Evolutionary conservation across 2,113 vertebrate species (phyloP).

Genomic region (Pycnonotus jocosus): DNA sequence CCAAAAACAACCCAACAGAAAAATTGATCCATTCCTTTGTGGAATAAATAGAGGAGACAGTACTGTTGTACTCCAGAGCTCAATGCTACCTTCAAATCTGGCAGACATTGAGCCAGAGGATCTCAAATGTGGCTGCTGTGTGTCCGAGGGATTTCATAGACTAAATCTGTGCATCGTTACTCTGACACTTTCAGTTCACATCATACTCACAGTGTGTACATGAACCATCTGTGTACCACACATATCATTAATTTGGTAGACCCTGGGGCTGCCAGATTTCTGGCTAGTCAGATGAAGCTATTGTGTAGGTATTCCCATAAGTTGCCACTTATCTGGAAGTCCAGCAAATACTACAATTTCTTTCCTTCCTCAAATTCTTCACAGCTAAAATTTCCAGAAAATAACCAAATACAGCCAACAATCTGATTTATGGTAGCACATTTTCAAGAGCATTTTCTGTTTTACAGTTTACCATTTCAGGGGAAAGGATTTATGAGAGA

Average conservation of each 20-base stretch:
- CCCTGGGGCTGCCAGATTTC: background rate
- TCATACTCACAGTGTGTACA: background rate
- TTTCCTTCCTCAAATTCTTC: background rate
- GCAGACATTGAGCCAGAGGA: background rate
- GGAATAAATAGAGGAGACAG: background rate
- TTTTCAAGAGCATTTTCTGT: background rate
- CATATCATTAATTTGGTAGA: background rate
- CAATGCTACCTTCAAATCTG: background rate
- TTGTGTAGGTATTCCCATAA: background rate
- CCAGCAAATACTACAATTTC: background rate
- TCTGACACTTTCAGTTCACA: background rate
- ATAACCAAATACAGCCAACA: background rate
- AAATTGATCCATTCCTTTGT: background rate
- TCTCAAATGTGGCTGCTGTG: background rate
- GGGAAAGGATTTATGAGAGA: background rate
- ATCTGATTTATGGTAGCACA: background rate
- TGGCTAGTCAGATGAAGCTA: background rate
- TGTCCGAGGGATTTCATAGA: background rate
- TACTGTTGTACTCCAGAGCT: background rate
- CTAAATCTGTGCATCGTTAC: background rate
- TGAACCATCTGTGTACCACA: background rate
- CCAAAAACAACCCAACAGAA: background rate
- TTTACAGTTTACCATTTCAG: background rate
- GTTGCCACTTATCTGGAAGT: background rate
- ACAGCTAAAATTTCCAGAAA: background rate